A percentile compares a stretch with the other conserved stretches of the same genome.
phyloP scores from a whole-genome alignment of 2,888 invertebrate species.

The Lottia gigantea region DNA sequence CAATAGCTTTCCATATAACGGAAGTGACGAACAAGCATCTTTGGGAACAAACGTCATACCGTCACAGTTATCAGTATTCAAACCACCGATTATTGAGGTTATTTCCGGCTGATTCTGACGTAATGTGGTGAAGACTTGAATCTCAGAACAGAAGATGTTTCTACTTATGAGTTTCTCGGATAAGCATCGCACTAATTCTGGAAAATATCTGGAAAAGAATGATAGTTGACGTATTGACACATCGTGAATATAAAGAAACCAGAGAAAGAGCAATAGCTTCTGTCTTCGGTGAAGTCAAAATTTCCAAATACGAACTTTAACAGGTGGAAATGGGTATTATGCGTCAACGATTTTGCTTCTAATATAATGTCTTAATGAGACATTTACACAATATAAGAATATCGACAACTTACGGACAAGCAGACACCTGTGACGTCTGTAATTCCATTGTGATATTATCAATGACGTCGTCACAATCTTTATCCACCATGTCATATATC shows the following conservation, averaged over 20 bases:
- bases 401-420: background rate
- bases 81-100: background rate
- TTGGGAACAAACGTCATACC: background rate
- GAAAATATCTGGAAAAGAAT: background rate
- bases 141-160: background rate
- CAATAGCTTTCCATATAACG: background rate
- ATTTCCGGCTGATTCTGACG: background rate
- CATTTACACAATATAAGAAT: no score
- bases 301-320: no score
- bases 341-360: no score
- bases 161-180: background rate
- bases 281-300: no score
- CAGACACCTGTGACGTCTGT: background rate
- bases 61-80: constrained; percentile 3
- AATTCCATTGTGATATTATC: background rate
- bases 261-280: no score
- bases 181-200: background rate
- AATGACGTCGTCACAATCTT: constrained; percentile 9
- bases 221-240: no score
- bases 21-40: background rate
- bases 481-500: background rate
- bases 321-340: no score
- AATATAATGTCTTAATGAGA: no score
- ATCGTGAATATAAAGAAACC: no score
- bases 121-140: background rate